Base-by-base conservation (phyloP, 2,888 invertebrate genomes). In the Drosophila nr. perissopoda region DNA sequence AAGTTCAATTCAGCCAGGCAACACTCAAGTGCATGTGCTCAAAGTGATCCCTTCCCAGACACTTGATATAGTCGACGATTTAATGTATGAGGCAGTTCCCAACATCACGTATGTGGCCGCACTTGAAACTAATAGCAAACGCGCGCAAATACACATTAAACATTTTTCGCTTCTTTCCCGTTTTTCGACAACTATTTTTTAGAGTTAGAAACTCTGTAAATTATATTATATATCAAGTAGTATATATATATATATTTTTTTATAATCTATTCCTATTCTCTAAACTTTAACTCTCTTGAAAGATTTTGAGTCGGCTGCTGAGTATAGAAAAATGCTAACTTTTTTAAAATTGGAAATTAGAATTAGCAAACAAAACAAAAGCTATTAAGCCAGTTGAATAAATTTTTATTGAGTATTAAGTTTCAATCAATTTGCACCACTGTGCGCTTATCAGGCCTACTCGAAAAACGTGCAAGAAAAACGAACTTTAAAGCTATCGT, bases 401-500 rank as follows among this genome's bases (percentile, higher is more conserved):
- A 1, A 16, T 45, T 21, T 7, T 16, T 45, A 45, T 21, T 45
- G 45, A 13, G 21, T 25, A 25, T 25, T 25, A 11, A 53, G 21
- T 61, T 57, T 54, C 11, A 58, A 61, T 42, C 16, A 34, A 31
- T n/a, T 8, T 63, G 60, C 21, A 11, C 63, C 76, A 76, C 79
- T 79, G 76, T 76, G 57, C 61, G 33, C 73, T 31, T 38, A 36
- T 16, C 29, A 48, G 57, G 73, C 65, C 65, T 60, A 49, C 16
- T 36, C 60, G 59, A 29, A 49, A 62, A 63, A 63, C 57, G 49
- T 27, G 36, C 29, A 64, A 53, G 62, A 63, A 76, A 77, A 56
- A 48, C 61, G 61, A 68, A 77, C 31, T 77, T 77, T 77, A 78
- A 80, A 73, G 62, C 73, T 54, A 49, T 57, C 70, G 52, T 29